Evolutionary conservation across 2,888 invertebrate genomes (phyloP).

Genomic region (Vesta saturnalis): DNA sequence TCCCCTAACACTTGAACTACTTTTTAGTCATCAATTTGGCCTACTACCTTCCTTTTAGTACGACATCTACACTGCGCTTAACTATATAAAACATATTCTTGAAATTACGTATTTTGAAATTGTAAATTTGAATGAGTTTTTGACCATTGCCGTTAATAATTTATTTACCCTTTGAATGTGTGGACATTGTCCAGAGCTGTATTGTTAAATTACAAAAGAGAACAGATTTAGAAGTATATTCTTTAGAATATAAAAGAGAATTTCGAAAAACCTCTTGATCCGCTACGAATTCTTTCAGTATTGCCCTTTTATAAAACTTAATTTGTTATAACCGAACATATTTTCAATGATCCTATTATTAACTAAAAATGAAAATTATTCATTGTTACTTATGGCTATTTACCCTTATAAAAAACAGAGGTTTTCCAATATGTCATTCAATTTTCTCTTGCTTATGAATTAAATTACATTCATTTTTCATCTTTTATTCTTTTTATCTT

Average conservation of each 20-base stretch:
- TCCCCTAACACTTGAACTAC: no score
- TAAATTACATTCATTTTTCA: slow-evolving; percentile 7
- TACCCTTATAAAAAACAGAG: no score
- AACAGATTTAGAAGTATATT: slow-evolving; percentile 14
- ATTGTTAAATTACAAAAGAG: slow-evolving; percentile 14
- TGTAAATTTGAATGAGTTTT: no score
- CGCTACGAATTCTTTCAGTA: slow-evolving; percentile 2
- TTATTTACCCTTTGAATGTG: background rate
- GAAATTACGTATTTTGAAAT: no score
- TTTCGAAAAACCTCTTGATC: background rate
- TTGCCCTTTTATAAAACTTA: background rate
- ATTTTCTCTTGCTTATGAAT: slow-evolving; percentile 7
- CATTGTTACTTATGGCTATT: background rate
- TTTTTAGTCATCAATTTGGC: no score
- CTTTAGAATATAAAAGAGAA: slow-evolving; percentile 13
- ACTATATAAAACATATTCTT: no score
- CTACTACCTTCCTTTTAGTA: no score
- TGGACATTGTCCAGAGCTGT: slow-evolving; percentile 6
- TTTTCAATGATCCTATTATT: background rate
- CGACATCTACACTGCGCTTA: no score
- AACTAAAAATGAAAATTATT: background rate
- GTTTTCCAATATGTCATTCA: background rate
- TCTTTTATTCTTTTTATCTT: slow-evolving; percentile 12
- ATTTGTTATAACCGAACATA: background rate
- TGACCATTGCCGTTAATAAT: background rate